phyloP scores from a whole-genome alignment of 1,140 invertebrate genomes.

The Bombyx mandarina region DNA sequence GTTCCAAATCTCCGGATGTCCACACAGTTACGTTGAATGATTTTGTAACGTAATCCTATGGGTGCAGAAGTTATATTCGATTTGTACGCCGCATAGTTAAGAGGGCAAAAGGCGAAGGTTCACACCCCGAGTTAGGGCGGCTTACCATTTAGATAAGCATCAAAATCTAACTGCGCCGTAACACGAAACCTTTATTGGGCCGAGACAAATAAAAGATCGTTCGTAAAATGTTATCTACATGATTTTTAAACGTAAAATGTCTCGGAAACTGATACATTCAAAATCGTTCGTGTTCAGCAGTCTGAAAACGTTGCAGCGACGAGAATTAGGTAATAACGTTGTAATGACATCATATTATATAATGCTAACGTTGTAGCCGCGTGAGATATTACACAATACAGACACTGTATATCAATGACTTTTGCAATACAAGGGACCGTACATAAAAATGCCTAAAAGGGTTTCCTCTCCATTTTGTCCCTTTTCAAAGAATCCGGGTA shows the following conservation, averaged over 20 bases:
- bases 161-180: conserved; percentile 42
- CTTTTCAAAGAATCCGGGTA: no score
- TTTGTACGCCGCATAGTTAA: conserved; percentile 8
- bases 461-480: no score
- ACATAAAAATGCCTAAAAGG: no score
- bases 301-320: no score
- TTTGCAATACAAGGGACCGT: no score
- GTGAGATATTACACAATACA: no score
- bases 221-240: conserved; percentile 22
- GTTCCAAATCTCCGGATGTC: no score
- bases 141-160: conserved; percentile 53
- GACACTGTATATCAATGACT: no score
- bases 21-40: conserved; percentile 1
- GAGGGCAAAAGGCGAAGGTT: conserved; percentile 47
- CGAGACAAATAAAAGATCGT: conserved; percentile 39
- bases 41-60: conserved; percentile 9
- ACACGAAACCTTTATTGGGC: conserved; percentile 52
- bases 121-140: conserved; percentile 34
- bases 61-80: conserved; percentile 14
- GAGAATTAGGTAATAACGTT: no score
- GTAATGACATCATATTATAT: no score
- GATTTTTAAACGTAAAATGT: not conserved
- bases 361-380: no score
- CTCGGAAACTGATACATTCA: not conserved
- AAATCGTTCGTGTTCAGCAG: no score